phyloP scores from a whole-genome alignment of 2,113 vertebrate genomes.

The Spea multiplicata region DNA sequence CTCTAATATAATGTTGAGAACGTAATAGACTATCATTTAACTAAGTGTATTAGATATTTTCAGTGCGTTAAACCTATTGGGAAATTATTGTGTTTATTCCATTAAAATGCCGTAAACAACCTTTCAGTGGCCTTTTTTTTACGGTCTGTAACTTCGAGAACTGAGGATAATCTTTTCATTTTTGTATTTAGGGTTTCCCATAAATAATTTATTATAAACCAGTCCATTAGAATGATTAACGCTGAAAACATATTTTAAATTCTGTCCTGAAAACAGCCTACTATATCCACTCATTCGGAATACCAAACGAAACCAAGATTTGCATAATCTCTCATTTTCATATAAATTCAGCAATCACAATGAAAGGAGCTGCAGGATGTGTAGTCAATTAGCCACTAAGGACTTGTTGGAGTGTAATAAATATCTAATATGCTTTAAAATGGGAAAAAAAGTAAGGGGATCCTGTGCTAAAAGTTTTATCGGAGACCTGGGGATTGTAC shows the following conservation, averaged over 20 bases:
- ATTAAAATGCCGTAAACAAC: constrained; percentile 20
- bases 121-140: background rate
- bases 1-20: background rate
- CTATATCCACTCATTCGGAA: constrained; percentile 26
- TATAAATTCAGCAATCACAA: too few relatives aligned
- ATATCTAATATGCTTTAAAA: too few relatives aligned
- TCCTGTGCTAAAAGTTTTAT: too few relatives aligned
- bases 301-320: constrained; percentile 35
- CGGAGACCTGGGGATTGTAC: too few relatives aligned
- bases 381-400: too few relatives aligned
- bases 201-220: constrained; percentile 18
- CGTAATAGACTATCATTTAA: constrained; percentile 2
- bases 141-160: too few relatives aligned
- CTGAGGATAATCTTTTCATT: too few relatives aligned
- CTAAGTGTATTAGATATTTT: background rate
- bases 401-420: too few relatives aligned
- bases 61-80: constrained; percentile 1
- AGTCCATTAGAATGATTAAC: constrained; percentile 24
- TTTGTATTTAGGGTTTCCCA: background rate
- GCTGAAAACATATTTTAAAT: constrained; percentile 9
- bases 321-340: constrained; percentile 24
- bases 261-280: constrained; percentile 10
- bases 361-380: too few relatives aligned
- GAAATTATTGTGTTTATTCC: constrained; percentile 7
- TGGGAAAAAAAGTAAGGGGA: too few relatives aligned